Evolutionary conservation across 2,797 vertebrate species (phyloP).

Genomic region (Pitangus sulphuratus): DNA sequence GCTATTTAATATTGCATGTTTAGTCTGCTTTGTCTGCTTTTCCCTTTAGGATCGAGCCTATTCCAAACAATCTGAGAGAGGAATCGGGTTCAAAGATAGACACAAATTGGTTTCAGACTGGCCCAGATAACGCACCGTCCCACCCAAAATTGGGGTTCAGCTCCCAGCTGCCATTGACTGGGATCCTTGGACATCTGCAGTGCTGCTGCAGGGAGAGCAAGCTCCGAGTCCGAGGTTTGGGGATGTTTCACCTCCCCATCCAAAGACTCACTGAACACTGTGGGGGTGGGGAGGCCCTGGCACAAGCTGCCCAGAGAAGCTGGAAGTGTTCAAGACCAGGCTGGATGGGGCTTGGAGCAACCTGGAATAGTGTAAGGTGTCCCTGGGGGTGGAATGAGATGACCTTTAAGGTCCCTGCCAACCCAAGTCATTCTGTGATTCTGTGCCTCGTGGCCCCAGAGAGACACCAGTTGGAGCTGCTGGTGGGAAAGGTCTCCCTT

Average conservation of each 20-base stretch:
- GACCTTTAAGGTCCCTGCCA: not conserved
- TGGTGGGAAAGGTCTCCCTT: not conserved
- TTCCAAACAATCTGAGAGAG: constrained; percentile 6
- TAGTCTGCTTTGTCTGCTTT: constrained; percentile 51
- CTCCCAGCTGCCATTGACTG: not conserved
- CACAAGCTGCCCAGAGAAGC: not conserved
- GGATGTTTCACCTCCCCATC: not conserved
- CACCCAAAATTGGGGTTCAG: fast-evolving
- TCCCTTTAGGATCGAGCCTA: constrained; percentile 29
- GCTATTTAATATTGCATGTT: constrained; percentile 58
- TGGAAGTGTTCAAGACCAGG: not conserved
- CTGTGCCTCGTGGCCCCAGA: not conserved
- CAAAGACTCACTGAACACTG: too few species aligned
- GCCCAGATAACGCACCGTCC: not conserved
- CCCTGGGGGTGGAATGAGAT: not conserved
- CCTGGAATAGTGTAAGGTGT: not conserved
- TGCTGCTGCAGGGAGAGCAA: not conserved
- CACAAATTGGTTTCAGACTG: constrained; percentile 18
- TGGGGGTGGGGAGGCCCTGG: not conserved
- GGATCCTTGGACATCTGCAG: not conserved
- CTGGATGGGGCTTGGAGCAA: fast-evolving
- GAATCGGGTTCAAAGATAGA: constrained; percentile 1
- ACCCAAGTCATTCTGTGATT: not conserved
- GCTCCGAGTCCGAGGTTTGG: not conserved
- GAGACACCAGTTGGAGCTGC: not conserved